phyloP scores from a whole-genome alignment of 1,140 invertebrate species.

The Chelonus insularis region DNA sequence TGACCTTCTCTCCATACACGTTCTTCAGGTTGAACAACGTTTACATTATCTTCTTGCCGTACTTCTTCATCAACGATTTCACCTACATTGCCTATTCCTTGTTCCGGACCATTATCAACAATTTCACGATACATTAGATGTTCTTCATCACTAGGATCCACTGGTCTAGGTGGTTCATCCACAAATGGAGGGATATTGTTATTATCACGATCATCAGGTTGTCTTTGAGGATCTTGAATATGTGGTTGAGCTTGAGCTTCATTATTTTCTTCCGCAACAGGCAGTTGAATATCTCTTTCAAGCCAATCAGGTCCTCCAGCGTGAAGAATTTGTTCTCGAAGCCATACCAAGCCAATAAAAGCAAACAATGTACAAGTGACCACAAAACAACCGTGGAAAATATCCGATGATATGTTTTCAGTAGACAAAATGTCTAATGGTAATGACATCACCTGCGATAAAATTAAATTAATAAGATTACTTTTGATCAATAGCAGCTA shows the following conservation, averaged over 20 bases:
- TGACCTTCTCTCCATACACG: conserved; percentile 46
- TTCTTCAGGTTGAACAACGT: conserved; percentile 41
- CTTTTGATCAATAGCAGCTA: conserved; percentile 2
- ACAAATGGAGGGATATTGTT: conserved; percentile 57
- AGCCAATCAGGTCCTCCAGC: conserved; percentile 96
- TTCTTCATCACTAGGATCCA: conserved; percentile 24
- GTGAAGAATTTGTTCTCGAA: conserved; percentile 96
- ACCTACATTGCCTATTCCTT: conserved; percentile 22
- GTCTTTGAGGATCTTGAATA: conserved; percentile 37
- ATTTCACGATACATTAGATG: conserved; percentile 33
- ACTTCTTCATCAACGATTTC: conserved; percentile 37
- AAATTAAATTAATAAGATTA: conserved; percentile 1
- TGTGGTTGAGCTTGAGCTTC: conserved; percentile 33
- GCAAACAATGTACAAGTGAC: conserved; percentile 95
- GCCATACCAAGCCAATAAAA: conserved; percentile 96
- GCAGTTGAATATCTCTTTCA: conserved; percentile 66
- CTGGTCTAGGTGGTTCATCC: conserved; percentile 39
- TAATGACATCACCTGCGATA: conserved; percentile 70
- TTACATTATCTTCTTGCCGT: conserved; percentile 51
- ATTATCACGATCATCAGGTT: conserved; percentile 50
- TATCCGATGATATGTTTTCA: conserved; percentile 90
- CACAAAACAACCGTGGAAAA: conserved; percentile 95
- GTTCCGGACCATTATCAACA: conserved; percentile 33
- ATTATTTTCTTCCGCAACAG: conserved; percentile 49
- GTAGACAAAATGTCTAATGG: conserved; percentile 91